phyloP scores from a whole-genome alignment of 1,140 invertebrate genomes.

The Lysiphlebus fabarum region DNA sequence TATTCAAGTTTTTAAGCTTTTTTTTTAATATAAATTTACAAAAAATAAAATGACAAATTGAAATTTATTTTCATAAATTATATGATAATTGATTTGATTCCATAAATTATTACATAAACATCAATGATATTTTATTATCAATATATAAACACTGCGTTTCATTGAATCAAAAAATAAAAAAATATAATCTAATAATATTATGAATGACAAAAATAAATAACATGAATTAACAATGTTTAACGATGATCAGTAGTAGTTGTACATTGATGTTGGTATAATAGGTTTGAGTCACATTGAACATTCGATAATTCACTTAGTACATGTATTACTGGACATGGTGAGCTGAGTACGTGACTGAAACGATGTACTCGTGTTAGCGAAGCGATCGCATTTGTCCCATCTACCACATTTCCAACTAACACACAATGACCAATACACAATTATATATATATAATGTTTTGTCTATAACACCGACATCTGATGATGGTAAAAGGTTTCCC shows the following conservation, averaged over 20 bases:
- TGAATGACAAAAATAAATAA: too few relatives aligned
- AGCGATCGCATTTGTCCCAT: not conserved
- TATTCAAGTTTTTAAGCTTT: not conserved
- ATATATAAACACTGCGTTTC: too few relatives aligned
- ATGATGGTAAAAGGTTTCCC: conserved; percentile 37
- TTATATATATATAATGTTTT: conserved; percentile 13
- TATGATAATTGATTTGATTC: too few relatives aligned
- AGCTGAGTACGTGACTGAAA: conserved; percentile 13
- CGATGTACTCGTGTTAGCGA: conserved; percentile 14
- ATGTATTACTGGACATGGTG: conserved; percentile 2
- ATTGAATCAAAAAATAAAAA: too few relatives aligned
- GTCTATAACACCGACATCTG: conserved; percentile 32
- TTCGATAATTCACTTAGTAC: conserved; percentile 9
- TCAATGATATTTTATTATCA: too few relatives aligned
- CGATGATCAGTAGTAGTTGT: too few relatives aligned
- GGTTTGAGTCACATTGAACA: not conserved
- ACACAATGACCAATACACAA: not conserved
- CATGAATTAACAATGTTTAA: too few relatives aligned
- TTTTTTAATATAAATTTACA: too few relatives aligned
- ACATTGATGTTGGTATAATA: too few relatives aligned
- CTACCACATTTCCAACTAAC: not conserved
- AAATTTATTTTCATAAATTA: too few relatives aligned
- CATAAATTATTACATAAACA: too few relatives aligned
- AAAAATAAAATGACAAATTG: not conserved
- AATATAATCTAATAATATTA: too few relatives aligned